A percentile compares a stretch with the other conserved stretches of the same genome.
phyloP scores from a whole-genome alignment of 2,888 invertebrate species.

The Trichogramma evanescens region DNA sequence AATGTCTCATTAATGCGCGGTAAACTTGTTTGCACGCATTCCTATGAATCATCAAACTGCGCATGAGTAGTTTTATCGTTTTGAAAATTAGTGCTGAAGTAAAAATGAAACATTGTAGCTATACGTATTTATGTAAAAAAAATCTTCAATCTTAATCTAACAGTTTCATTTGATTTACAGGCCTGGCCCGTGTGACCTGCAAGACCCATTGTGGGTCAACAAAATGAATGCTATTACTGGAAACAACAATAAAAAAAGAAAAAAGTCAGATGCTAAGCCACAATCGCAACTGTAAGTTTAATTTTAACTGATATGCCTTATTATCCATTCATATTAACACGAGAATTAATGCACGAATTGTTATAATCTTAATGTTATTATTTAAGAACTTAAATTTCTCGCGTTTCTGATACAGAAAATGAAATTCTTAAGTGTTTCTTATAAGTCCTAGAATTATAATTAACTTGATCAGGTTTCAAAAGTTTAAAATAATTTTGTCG shows the following conservation, averaged over 20 bases:
- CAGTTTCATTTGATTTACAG: conserved; percentile 53
- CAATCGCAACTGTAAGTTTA: conserved; percentile 57
- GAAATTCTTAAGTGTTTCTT: too few species aligned
- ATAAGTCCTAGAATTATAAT: too few species aligned
- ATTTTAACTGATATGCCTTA: neutral
- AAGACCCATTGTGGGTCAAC: conserved; percentile 77
- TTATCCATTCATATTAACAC: neutral
- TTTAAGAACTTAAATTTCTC: neutral
- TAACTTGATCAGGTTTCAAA: too few species aligned
- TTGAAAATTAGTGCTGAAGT: too few species aligned
- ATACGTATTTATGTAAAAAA: too few species aligned
- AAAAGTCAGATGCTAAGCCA: conserved; percentile 58
- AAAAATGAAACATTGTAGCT: too few species aligned
- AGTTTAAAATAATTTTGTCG: too few species aligned
- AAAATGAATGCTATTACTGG: conserved; percentile 74
- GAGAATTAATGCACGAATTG: neutral
- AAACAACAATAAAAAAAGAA: conserved; percentile 57
- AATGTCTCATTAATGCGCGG: too few species aligned
- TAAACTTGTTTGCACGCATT: too few species aligned
- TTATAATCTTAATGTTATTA: neutral
- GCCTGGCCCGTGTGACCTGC: conserved; percentile 87
- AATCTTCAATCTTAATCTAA: neutral
- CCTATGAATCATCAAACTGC: too few species aligned
- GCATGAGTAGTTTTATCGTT: too few species aligned
- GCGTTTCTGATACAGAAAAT: too few species aligned